phyloP scores from a whole-genome alignment of 2,113 vertebrate species.

The Phaethornis superciliosus region DNA sequence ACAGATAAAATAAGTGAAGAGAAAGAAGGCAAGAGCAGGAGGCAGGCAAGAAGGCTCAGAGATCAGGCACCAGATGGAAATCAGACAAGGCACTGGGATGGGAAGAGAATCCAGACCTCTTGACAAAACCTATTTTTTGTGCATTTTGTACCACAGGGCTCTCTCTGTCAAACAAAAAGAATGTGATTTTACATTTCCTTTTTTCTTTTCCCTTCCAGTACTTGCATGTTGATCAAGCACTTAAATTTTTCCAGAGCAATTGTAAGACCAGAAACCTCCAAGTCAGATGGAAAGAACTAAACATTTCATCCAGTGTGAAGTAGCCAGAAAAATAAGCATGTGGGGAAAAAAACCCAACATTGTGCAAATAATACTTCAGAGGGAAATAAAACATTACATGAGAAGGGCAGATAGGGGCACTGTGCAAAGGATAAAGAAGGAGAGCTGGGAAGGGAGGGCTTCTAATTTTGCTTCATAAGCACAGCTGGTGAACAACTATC shows the following conservation, averaged over 20 bases:
- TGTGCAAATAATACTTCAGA: constrained; percentile 39
- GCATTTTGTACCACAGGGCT: not conserved
- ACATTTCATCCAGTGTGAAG: not conserved
- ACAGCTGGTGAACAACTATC: not conserved
- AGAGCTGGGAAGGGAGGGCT: not conserved
- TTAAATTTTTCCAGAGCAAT: constrained; percentile 31
- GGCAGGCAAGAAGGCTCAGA: not conserved
- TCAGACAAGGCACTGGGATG: not conserved
- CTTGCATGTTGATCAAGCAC: constrained; percentile 13
- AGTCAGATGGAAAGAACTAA: constrained; percentile 54
- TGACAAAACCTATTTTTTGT: not conserved
- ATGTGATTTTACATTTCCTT: not conserved
- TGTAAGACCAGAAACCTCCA: constrained; percentile 43
- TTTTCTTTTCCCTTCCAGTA: constrained; percentile 13
- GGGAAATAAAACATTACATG: constrained; percentile 22
- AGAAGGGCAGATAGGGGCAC: constrained; percentile 23
- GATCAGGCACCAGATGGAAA: not conserved
- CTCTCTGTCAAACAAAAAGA: not conserved
- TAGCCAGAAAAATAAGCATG: constrained; percentile 29
- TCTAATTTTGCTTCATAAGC: not conserved
- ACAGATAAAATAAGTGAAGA: not conserved
- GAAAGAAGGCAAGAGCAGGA: not conserved
- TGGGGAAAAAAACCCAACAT: not conserved
- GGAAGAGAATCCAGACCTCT: not conserved
- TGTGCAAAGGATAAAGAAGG: constrained; percentile 14